Evolutionary conservation across 2,113 vertebrate genomes (phyloP).

Genomic region (Actenoides hombroni): DNA sequence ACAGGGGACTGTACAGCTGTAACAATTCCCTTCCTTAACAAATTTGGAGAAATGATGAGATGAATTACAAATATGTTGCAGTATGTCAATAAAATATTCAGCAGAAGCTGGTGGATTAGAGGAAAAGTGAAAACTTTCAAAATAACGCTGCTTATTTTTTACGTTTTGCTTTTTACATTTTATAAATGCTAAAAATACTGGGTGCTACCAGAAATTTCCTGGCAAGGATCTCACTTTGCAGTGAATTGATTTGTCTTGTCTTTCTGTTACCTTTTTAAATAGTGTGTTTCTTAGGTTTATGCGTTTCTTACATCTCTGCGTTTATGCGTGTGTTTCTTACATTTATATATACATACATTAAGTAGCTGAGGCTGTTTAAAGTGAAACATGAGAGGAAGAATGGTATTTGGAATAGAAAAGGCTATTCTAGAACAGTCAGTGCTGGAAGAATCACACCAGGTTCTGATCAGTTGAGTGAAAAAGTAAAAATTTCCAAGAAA

Average conservation of each 20-base stretch:
- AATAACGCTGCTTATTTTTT: constrained; percentile 9
- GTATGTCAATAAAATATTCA: constrained; percentile 45
- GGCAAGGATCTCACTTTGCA: background rate
- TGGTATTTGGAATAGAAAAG: background rate
- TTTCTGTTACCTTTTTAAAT: constrained; percentile 27
- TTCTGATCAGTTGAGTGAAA: background rate
- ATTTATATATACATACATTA: background rate
- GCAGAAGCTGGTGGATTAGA: constrained; percentile 16
- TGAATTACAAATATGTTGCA: constrained; percentile 45
- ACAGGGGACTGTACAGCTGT: background rate
- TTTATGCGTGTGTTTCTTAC: background rate
- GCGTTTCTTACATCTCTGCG: constrained; percentile 7
- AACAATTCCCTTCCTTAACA: background rate
- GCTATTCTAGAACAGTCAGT: background rate
- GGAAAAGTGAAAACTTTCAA: constrained; percentile 35
- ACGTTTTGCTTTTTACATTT: constrained; percentile 17
- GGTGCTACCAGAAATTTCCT: constrained; percentile 12
- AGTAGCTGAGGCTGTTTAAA: constrained; percentile 9
- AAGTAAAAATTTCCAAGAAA: background rate
- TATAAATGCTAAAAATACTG: constrained; percentile 19
- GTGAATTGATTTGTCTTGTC: background rate
- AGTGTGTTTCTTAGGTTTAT: background rate
- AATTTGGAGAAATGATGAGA: constrained; percentile 23
- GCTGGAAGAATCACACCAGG: background rate
- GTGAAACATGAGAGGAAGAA: background rate